Conservation (phyloP, 2,888 invertebrate species). For the Eupithecia inturbata region DNA sequence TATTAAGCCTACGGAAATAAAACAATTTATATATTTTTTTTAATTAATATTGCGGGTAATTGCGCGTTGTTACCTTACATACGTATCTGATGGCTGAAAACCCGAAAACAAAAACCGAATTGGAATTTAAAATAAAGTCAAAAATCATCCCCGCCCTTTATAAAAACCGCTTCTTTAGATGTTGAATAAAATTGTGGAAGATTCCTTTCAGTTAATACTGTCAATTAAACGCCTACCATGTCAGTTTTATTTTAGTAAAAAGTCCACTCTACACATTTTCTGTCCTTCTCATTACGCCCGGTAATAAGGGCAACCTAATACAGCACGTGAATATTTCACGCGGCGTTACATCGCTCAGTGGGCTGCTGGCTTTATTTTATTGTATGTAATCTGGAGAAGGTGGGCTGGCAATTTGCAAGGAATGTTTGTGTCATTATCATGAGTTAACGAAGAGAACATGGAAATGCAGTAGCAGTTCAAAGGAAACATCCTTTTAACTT, state of each 20-base stretch:
- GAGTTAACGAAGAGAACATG: slow-evolving; percentile 13
- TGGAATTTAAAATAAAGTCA: too few relatives aligned
- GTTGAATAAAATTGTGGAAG: background rate
- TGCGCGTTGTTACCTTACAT: too few relatives aligned
- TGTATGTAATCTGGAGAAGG: slow-evolving; percentile 31
- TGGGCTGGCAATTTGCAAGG: slow-evolving; percentile 3
- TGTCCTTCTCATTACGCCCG: slow-evolving; percentile 44
- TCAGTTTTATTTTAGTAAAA: background rate
- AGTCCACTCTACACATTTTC: slow-evolving; percentile 25
- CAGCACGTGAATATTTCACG: slow-evolving; percentile 47
- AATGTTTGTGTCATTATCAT: slow-evolving; percentile 9
- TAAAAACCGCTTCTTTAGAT: background rate
- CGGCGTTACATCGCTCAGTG: slow-evolving; percentile 44
- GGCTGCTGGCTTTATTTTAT: slow-evolving; percentile 35
- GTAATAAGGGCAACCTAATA: slow-evolving; percentile 49
- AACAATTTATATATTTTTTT: too few relatives aligned
- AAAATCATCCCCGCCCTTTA: too few relatives aligned
- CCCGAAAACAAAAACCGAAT: too few relatives aligned
- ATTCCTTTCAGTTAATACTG: background rate
- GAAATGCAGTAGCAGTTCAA: background rate
- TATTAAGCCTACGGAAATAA: too few relatives aligned
- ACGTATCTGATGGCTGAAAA: too few relatives aligned
- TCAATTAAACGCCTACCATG: background rate
- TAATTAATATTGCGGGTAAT: too few relatives aligned
- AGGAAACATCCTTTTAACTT: too few relatives aligned